Evolutionary conservation across 2,797 vertebrate species (phyloP).

Genomic region (Limnodromus scolopaceus): DNA sequence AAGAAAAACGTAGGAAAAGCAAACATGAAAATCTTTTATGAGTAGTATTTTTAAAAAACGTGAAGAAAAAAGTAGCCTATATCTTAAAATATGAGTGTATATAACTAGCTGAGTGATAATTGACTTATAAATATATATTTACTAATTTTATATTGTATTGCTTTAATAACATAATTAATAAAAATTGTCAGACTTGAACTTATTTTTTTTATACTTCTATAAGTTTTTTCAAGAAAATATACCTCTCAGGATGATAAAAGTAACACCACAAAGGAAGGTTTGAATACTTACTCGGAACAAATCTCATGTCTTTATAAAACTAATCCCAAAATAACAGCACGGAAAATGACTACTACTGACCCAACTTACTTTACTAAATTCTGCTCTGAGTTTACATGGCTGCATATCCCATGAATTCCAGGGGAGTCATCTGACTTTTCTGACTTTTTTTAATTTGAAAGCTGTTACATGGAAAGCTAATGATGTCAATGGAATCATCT

Average conservation of each 20-base stretch:
- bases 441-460: background rate
- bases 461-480: background rate
- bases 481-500: constrained; percentile 6
- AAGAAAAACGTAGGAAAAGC: constrained; percentile 3
- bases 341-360: background rate
- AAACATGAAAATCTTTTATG: background rate
- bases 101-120: background rate
- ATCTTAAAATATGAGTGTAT: background rate
- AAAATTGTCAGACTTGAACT: background rate
- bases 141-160: background rate
- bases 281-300: background rate
- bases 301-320: background rate
- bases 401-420: background rate
- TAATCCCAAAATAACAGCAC: background rate
- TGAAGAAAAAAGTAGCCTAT: background rate
- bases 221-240: background rate
- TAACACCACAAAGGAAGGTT: background rate
- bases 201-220: background rate
- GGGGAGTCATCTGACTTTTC: background rate
- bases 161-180: background rate
- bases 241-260: background rate
- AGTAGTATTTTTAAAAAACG: fast-evolving
- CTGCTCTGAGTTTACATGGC: background rate
- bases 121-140: background rate
- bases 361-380: background rate